Percentiles rank a stretch among this genome's conserved stretches.
Conservation (phyloP, 2,888 invertebrate genomes). For the Caenorhabditis japonica region DNA sequence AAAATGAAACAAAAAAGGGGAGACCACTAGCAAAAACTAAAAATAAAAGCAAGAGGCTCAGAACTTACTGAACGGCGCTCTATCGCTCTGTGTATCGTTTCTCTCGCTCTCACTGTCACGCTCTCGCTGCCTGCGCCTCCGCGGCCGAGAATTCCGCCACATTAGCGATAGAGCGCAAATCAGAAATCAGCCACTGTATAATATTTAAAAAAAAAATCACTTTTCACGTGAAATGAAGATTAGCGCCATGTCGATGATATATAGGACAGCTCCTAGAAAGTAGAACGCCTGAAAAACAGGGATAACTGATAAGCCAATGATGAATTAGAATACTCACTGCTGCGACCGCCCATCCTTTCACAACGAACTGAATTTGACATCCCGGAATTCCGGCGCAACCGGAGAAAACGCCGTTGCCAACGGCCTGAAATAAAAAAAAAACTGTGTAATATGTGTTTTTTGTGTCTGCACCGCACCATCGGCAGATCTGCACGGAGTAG, state of each 20-base stretch:
- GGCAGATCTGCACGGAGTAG: too few relatives aligned
- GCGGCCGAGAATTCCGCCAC: too few relatives aligned
- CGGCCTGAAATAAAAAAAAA: constrained; percentile 45
- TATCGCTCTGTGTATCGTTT: too few relatives aligned
- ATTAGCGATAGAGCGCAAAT: neutral
- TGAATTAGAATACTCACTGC: constrained; percentile 57
- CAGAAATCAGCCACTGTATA: neutral
- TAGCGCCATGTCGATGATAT: constrained; percentile 70
- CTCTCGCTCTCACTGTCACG: too few relatives aligned
- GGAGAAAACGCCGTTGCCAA: constrained; percentile 65
- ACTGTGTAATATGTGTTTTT: neutral
- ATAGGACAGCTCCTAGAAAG: constrained; percentile 73
- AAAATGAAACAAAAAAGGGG: neutral
- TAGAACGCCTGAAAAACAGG: constrained; percentile 70
- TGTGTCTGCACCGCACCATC: too few relatives aligned
- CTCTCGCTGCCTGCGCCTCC: too few relatives aligned
- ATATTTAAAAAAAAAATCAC: constrained; percentile 58
- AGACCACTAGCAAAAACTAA: constrained; percentile 1
- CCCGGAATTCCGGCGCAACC: constrained; percentile 76
- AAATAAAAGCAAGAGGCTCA: constrained; percentile 11
- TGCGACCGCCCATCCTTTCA: constrained; percentile 76
- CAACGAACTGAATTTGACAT: constrained; percentile 76
- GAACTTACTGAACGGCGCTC: too few relatives aligned
- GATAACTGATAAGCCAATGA: neutral
- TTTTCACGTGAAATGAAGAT: constrained; percentile 71